phyloP scores from a whole-genome alignment of 2,888 invertebrate genomes.

The Tipula unca region DNA sequence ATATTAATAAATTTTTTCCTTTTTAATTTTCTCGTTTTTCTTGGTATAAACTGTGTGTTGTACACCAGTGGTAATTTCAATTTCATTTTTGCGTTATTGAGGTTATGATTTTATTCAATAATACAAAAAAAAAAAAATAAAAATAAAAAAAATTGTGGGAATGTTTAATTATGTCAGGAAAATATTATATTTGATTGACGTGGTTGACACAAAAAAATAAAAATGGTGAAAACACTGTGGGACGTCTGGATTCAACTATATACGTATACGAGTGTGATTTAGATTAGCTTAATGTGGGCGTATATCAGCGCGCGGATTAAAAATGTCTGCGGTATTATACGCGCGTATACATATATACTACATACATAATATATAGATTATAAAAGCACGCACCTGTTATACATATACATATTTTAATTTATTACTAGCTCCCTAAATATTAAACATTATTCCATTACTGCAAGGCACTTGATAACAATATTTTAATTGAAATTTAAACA shows the following conservation, averaged over 20 bases:
- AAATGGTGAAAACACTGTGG: background rate
- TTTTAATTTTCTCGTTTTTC: slow-evolving; percentile 9
- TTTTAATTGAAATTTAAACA: background rate
- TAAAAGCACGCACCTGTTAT: background rate
- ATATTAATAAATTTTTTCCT: slow-evolving; percentile 17
- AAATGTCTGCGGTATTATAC: background rate
- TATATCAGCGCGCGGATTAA: background rate
- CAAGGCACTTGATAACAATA: background rate
- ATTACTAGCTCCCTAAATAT: background rate
- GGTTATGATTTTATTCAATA: background rate
- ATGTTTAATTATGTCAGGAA: slow-evolving; percentile 2
- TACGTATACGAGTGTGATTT: background rate
- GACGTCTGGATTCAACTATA: background rate
- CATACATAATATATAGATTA: too few relatives aligned
- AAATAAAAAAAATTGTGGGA: background rate
- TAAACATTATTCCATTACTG: background rate
- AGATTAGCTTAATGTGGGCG: background rate
- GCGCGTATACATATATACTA: background rate
- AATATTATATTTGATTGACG: slow-evolving; percentile 3
- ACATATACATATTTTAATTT: too few relatives aligned
- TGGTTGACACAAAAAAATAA: background rate
- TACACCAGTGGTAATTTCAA: slow-evolving; percentile 14
- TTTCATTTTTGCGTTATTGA: slow-evolving; percentile 14
- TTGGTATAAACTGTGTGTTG: slow-evolving; percentile 14
- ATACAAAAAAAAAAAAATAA: background rate